phyloP scores from a whole-genome alignment of 2,113 vertebrate species.

The Caloenas nicobarica region DNA sequence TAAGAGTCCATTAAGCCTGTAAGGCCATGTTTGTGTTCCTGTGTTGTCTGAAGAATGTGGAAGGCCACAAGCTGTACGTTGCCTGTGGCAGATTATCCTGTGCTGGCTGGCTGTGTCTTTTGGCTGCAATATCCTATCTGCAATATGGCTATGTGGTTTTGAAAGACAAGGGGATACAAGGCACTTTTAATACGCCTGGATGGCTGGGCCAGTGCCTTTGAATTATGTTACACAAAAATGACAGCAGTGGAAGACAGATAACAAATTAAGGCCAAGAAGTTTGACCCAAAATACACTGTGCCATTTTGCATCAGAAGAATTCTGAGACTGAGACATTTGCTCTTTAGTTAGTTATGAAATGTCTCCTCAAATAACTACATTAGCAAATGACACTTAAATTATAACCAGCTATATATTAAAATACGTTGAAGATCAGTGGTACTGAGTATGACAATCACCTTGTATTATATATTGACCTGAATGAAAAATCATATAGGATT shows the following conservation, averaged over 20 bases:
- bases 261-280: background rate
- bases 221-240: background rate
- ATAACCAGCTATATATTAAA: background rate
- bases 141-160: background rate
- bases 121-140: background rate
- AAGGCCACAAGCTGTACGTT: background rate
- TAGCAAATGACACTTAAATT: background rate
- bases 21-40: conserved; percentile 7
- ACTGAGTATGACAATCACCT: background rate
- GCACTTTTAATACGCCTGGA: background rate
- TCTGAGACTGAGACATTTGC: background rate
- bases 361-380: background rate
- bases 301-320: background rate
- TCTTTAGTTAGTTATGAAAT: background rate
- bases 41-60: background rate
- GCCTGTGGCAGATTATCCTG: background rate
- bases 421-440: background rate
- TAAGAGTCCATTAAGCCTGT: conserved; percentile 36
- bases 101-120: background rate
- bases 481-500: background rate
- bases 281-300: background rate
- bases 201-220: background rate
- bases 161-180: background rate
- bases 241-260: background rate
- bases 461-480: background rate